A percentile compares a stretch with the other conserved stretches of the same genome.
Conservation (phyloP, 2,113 vertebrate species). For the Sarotherodon lohbergeri region DNA sequence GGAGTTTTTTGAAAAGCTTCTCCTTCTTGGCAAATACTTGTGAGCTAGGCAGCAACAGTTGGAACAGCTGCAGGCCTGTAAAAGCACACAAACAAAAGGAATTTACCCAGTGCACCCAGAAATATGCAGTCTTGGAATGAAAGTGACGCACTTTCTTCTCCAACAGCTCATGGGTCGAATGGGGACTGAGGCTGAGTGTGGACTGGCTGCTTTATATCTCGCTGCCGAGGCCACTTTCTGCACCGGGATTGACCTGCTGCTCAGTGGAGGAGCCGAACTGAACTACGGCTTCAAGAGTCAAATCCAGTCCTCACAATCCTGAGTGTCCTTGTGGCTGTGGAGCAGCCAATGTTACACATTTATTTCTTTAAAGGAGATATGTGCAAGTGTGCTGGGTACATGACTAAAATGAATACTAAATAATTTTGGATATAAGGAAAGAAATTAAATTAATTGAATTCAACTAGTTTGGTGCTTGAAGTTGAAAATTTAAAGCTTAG, state of each 20-base stretch:
- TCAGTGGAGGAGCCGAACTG: constrained; percentile 80
- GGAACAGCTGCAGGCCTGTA: not conserved
- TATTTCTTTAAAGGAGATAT: not conserved
- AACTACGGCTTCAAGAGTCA: constrained; percentile 75
- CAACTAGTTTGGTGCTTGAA: not conserved
- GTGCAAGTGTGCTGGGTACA: not conserved
- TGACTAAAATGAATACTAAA: not conserved
- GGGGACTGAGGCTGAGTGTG: constrained; percentile 77
- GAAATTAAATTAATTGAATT: not conserved
- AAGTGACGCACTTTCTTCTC: not conserved
- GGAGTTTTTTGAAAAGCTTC: not conserved
- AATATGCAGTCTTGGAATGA: not conserved
- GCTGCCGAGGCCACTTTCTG: constrained; percentile 80
- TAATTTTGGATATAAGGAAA: not conserved
- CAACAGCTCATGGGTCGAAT: constrained; percentile 79
- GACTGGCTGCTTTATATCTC: constrained; percentile 72
- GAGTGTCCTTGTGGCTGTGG: not conserved
- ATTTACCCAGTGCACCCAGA: not conserved
- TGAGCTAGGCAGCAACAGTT: not conserved
- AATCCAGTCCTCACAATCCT: constrained; percentile 5
- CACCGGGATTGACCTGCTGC: constrained; percentile 76
- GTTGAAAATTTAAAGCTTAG: not conserved
- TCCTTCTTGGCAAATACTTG: not conserved
- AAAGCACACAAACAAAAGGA: not conserved
- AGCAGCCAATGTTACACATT: not conserved